Percentiles rank a stretch among this genome's conserved stretches.
These are phyloP conservation scores for Stomorhina lunata DNA, from an alignment of 2,888 invertebrate genomes.

Conservation along the genomic window DNA sequence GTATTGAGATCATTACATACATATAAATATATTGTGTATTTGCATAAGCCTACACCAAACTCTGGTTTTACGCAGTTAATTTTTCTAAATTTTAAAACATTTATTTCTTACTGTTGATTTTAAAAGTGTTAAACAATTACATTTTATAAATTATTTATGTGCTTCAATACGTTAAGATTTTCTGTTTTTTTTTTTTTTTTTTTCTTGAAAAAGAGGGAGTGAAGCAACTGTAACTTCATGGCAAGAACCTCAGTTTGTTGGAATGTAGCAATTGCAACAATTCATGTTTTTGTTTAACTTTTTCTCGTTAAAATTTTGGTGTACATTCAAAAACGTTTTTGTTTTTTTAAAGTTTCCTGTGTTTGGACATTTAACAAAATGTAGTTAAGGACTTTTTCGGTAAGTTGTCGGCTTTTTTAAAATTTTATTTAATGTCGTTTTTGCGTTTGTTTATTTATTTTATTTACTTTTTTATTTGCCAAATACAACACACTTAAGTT, in stretches of 20 bases:
- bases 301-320: not conserved
- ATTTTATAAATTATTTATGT: too few species aligned
- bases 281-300: not conserved
- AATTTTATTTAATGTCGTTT: slow-evolving; percentile 44
- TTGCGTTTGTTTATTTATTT: slow-evolving; percentile 47
- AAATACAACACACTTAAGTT: slow-evolving; percentile 59
- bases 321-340: slow-evolving; percentile 4
- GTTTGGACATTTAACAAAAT: slow-evolving; percentile 57
- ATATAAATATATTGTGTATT: not conserved
- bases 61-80: not conserved
- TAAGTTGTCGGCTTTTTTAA: slow-evolving; percentile 1
- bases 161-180: not conserved
- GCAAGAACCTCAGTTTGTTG: not conserved
- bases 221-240: too few species aligned
- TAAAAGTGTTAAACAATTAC: not conserved
- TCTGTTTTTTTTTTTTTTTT: not conserved
- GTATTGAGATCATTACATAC: slow-evolving; percentile 1
- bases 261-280: not conserved
- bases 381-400: slow-evolving; percentile 26
- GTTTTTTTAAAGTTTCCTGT: slow-evolving; percentile 24
- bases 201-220: too few species aligned
- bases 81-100: not conserved
- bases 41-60: not conserved
- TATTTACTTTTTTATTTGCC: slow-evolving; percentile 46
- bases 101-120: not conserved